Conservation (phyloP, 2,113 vertebrate species). For the Labeo rohita region DNA sequence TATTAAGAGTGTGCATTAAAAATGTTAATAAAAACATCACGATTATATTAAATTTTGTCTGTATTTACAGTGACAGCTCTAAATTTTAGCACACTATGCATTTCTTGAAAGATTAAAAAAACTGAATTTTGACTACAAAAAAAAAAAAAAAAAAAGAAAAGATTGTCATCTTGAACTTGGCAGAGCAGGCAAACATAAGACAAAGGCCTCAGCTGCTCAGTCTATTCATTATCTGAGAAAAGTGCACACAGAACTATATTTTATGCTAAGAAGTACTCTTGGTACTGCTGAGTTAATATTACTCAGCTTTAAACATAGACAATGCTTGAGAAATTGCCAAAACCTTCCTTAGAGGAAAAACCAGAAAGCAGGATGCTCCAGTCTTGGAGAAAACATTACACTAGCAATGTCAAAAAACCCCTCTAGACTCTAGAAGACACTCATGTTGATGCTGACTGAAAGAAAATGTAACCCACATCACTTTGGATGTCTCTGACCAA, state of each 20-base stretch:
- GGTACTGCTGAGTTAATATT: conserved; percentile 42
- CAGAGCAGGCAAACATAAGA: conserved; percentile 23
- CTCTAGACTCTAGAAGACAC: too few species aligned
- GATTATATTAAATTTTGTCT: background rate
- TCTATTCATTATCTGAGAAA: conserved; percentile 44
- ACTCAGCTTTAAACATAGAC: conserved; percentile 34
- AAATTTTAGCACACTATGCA: conserved; percentile 13
- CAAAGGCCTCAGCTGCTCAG: conserved; percentile 13
- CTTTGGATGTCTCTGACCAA: background rate
- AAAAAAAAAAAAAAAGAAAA: background rate
- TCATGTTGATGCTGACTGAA: background rate
- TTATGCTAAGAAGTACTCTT: conserved; percentile 33
- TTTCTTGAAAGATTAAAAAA: conserved; percentile 13
- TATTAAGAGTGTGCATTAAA: background rate
- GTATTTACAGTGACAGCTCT: background rate
- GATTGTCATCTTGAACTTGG: background rate
- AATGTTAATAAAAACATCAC: background rate
- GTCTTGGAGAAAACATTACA: background rate
- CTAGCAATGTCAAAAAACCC: background rate
- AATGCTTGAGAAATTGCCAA: conserved; percentile 41
- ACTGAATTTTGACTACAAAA: conserved; percentile 27
- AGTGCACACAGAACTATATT: conserved; percentile 28
- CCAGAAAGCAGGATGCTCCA: background rate
- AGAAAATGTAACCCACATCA: background rate
- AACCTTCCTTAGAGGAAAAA: background rate